Evolutionary conservation across 1,140 invertebrate genomes (phyloP).

Genomic region (Aphaenogaster ashmeadi): DNA sequence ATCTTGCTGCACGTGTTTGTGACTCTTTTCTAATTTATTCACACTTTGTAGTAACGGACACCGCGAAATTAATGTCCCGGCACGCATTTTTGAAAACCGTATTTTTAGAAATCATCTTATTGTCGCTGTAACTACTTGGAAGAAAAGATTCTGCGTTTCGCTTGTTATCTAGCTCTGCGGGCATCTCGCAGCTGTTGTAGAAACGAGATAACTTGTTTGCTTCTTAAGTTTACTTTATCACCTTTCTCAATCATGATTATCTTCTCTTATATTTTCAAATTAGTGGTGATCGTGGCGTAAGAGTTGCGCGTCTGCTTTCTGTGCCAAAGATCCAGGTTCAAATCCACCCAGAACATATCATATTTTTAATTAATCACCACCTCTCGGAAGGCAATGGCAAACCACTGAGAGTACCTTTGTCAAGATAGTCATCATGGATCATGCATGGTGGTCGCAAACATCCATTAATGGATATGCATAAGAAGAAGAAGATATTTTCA

Average conservation of each 20-base stretch:
- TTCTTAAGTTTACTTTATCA: not conserved
- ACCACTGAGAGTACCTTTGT: no score
- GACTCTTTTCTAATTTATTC: not conserved
- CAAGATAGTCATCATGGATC: no score
- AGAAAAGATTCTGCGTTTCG: not conserved
- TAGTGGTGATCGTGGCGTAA: no score
- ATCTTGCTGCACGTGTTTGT: not conserved
- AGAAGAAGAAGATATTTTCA: no score
- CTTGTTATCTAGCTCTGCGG: not conserved
- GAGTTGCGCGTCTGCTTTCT: no score
- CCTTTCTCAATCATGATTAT: not conserved
- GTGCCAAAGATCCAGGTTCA: no score
- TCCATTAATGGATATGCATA: no score
- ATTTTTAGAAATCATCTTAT: not conserved
- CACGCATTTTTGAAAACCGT: not conserved
- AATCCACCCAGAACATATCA: no score
- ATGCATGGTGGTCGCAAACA: no score
- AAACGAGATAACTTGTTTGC: not conserved
- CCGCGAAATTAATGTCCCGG: not conserved
- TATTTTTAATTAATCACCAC: no score
- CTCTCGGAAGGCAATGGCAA: no score
- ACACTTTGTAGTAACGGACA: no score
- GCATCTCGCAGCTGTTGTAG: not conserved
- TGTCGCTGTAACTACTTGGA: not conserved
- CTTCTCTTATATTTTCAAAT: not conserved